Base-by-base conservation (phyloP, 2,113 vertebrate species). In the Origma solitaria region DNA sequence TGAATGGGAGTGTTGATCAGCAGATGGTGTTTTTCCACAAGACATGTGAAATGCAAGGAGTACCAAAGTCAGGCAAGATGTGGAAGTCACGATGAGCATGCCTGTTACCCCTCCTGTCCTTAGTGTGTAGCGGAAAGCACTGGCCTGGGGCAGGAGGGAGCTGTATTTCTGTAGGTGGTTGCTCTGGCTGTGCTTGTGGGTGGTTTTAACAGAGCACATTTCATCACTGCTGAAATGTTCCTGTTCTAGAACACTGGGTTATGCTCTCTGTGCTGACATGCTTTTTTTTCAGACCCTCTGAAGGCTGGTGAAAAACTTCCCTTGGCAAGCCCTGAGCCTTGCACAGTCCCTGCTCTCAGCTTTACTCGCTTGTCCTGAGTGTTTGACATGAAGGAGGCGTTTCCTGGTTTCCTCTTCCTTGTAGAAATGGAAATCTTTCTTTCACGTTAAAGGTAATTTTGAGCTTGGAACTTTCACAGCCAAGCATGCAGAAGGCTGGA, bases 21-120 rank as follows among this genome's bases (percentile, higher is more conserved):
- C 6, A 2, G 42, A 42, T 68, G n/a, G 30, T 71, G 56, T n/a
- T 89, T 89, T 87, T 44, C 42, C 13, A 66, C 19, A 45, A 57
- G 50, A 49, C 4, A 4, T 0, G 1, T 66, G 82, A 69, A 72
- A 77, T 53, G 73, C 37, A 49, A 50, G 64, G n/a, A 85, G 8
- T 23, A 38, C 13, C 2, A 11, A 71, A 71, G 35, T 58, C 38
- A 25, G 73, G 61, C 28, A 84, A 78, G 70, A 2, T 0, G 0
- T 70, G 50, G 19, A 75, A 68, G 37, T 64, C 13, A 1, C 0
- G 0, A 18, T 54, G 15, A 23, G 24, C 0, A 0, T 66, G 58
- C 25, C n/a, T 78, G 45, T 75, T 75, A 47, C 7, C n/a, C 54
- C 21, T 75, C 0, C 0, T 30, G 84, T 71, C 60, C 27, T 60